Evolutionary conservation across 2,797 vertebrate species (phyloP), one percentile per base, ranked within the genome.

Genomic region (Sebastes nivosus): DNA sequence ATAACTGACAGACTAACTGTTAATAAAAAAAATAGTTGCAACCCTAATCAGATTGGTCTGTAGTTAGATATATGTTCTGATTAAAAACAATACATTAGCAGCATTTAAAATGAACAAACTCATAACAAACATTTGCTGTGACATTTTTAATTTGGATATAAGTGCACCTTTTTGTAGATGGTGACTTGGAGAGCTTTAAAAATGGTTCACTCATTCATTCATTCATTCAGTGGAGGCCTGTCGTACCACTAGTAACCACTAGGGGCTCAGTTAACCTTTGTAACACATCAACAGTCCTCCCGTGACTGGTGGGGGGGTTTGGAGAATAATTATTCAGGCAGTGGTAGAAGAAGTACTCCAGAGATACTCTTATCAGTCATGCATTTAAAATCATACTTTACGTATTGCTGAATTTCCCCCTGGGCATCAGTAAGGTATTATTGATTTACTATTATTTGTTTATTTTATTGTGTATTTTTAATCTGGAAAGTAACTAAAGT

Each of bases 181-280:
- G n/a, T n/a, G n/a, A n/a, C n/a, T n/a, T n/a, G n/a, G 2, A 42
- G 38, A 54, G 30, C 42, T 27, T 29, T 58, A 7, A 42, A 27
- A 36, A 58, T 57, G 22, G 11, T 67, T 73, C 24, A 77, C 68
- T n/a, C n/a, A 2, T 24, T 24, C 22, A 24, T 24, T 85, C 46
- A 27, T 36, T 64, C 20, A 83, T 54, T 83, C 50, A 27, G 8
- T 29, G 24, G 22, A 55, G 7, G 18, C 5, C 1, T 2, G 27
- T 70, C 6, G 11, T 83, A 16, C 68, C 27, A 18, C 34, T 0
- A 13, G 4, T 58, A 5, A 18, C 69, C 89, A 87, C 74, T 60
- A 79, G 86, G 76, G 64, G 72, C 57, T 42, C 58, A 8, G 30
- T 67, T 78, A 29, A 70, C 52, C 46, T 76, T 70, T 58, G 57